These are phyloP conservation scores for Catotricha subobsoleta DNA, from an alignment of 2,888 invertebrate genomes.

Conservation along the genomic window DNA sequence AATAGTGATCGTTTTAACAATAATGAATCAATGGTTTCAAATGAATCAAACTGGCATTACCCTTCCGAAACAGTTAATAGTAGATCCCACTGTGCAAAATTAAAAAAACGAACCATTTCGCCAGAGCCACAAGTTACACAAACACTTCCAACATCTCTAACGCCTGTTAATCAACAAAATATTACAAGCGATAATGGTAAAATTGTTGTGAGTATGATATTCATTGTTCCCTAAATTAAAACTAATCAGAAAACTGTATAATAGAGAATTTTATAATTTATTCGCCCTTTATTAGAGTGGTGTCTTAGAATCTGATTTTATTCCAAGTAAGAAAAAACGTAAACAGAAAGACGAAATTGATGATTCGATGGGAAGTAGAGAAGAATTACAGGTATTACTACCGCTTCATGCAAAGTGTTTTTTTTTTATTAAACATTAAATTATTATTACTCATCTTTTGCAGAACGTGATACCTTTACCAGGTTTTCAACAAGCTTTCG, in stretches of 20 bases:
- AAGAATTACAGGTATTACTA: conserved; percentile 1
- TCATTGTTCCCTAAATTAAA: background rate
- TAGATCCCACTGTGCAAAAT: no score
- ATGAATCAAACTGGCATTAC: background rate
- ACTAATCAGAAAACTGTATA: background rate
- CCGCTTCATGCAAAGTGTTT: no score
- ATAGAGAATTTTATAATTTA: background rate
- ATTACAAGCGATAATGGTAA: background rate
- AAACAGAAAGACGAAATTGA: background rate
- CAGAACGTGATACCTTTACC: conserved; percentile 44
- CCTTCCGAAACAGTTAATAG: background rate
- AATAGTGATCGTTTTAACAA: background rate
- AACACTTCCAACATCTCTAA: background rate
- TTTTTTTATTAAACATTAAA: no score
- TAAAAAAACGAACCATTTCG: background rate
- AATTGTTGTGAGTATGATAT: background rate
- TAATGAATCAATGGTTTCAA: background rate
- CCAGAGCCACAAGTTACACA: background rate
- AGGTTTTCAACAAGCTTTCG: conserved; percentile 71
- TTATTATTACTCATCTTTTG: no score
- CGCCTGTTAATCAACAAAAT: background rate
- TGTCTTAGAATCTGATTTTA: background rate
- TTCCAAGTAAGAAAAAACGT: background rate
- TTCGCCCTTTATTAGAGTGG: background rate
- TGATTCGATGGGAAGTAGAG: background rate